Evolutionary conservation across 2,888 invertebrate species (phyloP).

Genomic region (Andrena hattorfiana): DNA sequence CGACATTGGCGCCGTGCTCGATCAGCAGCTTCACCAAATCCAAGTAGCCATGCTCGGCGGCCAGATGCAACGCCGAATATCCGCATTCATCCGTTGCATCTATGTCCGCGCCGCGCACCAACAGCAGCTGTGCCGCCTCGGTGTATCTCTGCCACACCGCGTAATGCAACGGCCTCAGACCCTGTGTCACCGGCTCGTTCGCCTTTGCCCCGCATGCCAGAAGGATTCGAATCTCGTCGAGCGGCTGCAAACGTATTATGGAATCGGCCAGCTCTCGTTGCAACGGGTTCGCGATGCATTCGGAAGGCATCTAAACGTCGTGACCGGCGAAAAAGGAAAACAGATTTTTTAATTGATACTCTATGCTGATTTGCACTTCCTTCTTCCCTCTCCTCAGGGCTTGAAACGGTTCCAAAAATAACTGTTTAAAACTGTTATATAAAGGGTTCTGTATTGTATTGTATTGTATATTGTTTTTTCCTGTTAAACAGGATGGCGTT

Average conservation of each 20-base stretch:
- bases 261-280: constrained; percentile 96
- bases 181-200: constrained; percentile 93
- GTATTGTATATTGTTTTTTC: too few relatives aligned
- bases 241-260: constrained; percentile 94
- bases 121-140: constrained; percentile 92
- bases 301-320: constrained; percentile 88
- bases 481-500: too few relatives aligned
- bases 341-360: not conserved
- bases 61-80: constrained; percentile 95
- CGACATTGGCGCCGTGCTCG: constrained; percentile 92
- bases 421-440: too few relatives aligned
- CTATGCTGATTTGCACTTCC: too few relatives aligned
- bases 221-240: constrained; percentile 94
- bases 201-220: constrained; percentile 95
- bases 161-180: constrained; percentile 95
- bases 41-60: constrained; percentile 93
- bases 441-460: too few relatives aligned
- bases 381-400: not conserved
- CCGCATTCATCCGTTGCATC: constrained; percentile 95
- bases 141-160: constrained; percentile 95
- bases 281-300: constrained; percentile 90
- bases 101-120: constrained; percentile 93
- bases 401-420: too few relatives aligned
- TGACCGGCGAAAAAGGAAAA: constrained; percentile 6
- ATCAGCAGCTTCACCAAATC: constrained; percentile 91